These are phyloP conservation scores for Myrmecophaga tridactyla DNA, from an alignment of 2,113 vertebrate species.

Conservation along the genomic window DNA sequence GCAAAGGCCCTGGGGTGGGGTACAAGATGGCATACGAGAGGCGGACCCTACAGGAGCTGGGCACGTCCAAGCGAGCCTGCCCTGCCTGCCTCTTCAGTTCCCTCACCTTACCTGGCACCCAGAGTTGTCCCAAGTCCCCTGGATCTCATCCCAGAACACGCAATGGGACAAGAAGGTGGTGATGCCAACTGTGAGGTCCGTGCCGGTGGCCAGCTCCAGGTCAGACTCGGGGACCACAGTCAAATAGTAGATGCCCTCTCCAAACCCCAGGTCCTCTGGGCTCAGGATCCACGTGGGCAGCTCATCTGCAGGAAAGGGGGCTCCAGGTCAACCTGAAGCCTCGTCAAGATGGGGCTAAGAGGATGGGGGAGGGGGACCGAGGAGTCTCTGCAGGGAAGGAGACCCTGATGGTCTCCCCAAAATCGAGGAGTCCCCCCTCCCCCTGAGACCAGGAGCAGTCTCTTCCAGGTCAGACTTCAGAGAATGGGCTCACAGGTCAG, in stretches of 20 bases:
- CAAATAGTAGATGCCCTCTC: conserved; percentile 89
- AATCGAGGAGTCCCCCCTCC: not conserved
- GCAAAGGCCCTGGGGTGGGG: not conserved
- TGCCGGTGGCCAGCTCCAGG: conserved; percentile 79
- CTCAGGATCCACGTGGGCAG: conserved; percentile 91
- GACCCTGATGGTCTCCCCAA: rapidly evolving
- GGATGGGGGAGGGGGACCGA: not conserved
- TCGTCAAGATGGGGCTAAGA: not conserved
- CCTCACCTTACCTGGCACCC: conserved; percentile 90
- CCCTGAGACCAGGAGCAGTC: not conserved
- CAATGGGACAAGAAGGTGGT: conserved; percentile 90
- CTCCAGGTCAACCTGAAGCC: not conserved
- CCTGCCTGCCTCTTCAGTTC: not conserved
- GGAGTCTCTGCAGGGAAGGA: not conserved
- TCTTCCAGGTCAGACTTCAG: not conserved
- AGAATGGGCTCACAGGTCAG: not conserved
- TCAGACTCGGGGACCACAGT: conserved; percentile 84
- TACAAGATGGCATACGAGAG: not conserved
- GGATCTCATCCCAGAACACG: conserved; percentile 91
- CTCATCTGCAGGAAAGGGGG: conserved; percentile 82
- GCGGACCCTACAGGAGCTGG: not conserved
- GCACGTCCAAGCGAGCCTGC: not conserved
- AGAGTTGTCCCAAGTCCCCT: conserved; percentile 86
- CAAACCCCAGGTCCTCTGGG: conserved; percentile 84
- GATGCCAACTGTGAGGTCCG: conserved; percentile 82